These are phyloP conservation scores for Oxyteleia sp. DNA, from an alignment of 2,888 invertebrate genomes.

Conservation along the genomic window DNA sequence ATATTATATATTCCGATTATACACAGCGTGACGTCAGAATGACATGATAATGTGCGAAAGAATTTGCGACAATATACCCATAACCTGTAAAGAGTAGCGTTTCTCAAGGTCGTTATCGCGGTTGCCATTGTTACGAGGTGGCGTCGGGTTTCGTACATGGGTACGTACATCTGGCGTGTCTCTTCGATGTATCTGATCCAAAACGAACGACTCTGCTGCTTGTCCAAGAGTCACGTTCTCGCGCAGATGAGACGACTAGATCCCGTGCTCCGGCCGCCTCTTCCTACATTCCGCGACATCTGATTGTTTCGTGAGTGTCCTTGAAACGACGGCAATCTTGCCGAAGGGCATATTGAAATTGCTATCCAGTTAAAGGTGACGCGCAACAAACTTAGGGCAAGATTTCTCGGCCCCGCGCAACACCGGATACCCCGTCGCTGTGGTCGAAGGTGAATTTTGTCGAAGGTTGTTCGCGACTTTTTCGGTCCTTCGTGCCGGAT, in stretches of 20 bases:
- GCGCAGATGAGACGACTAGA: slow-evolving; percentile 75
- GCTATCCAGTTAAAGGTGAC: slow-evolving; percentile 56
- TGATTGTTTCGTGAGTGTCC: slow-evolving; percentile 72
- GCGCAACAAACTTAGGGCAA: slow-evolving; percentile 5
- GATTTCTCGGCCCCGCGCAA: slow-evolving; percentile 2
- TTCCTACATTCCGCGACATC: slow-evolving; percentile 73
- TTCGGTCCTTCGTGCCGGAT: slow-evolving; percentile 16
- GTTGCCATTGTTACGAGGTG: slow-evolving; percentile 72
- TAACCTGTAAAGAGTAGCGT: slow-evolving; percentile 68
- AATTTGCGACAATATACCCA: neutral
- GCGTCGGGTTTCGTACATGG: slow-evolving; percentile 68
- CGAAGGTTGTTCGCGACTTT: slow-evolving; percentile 7
- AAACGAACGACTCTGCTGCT: slow-evolving; percentile 61
- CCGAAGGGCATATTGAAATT: slow-evolving; percentile 64
- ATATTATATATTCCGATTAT: slow-evolving; percentile 1
- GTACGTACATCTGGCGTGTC: slow-evolving; percentile 69
- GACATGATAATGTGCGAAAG: neutral
- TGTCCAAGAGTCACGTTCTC: slow-evolving; percentile 74
- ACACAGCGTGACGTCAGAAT: neutral
- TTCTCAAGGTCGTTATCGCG: slow-evolving; percentile 76
- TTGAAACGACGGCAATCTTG: slow-evolving; percentile 69
- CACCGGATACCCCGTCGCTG: slow-evolving; percentile 22
- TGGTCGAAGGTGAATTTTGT: neutral
- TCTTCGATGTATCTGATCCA: slow-evolving; percentile 73
- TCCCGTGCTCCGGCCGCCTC: slow-evolving; percentile 58